Evolutionary conservation across 2,888 invertebrate species (phyloP).

Genomic region (Hemithea aestivaria): DNA sequence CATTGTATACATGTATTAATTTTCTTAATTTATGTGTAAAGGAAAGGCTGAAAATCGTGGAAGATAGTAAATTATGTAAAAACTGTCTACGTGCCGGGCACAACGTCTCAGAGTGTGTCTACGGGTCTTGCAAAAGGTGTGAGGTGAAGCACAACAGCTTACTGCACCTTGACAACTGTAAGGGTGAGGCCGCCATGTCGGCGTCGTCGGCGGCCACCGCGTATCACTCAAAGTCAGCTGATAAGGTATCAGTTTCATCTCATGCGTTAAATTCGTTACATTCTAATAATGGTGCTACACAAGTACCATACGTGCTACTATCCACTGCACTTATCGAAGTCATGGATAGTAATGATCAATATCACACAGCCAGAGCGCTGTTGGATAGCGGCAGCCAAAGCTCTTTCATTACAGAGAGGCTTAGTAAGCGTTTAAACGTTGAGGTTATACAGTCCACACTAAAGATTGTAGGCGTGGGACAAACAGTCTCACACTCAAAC

Average conservation of each 20-base stretch:
- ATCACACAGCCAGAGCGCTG: background rate
- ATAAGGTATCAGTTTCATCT: no score
- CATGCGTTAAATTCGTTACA: background rate
- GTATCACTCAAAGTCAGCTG: no score
- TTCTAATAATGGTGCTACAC: background rate
- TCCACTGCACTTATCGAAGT: conserved; percentile 4
- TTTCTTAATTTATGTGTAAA: conserved; percentile 8
- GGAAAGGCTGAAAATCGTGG: conserved; percentile 2
- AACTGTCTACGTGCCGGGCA: conserved; percentile 13
- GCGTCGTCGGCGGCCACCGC: no score
- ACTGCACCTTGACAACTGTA: conserved; percentile 1
- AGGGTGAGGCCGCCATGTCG: no score
- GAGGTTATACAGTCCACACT: conserved; percentile 25
- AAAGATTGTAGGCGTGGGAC: conserved; percentile 21
- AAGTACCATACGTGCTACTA: conserved; percentile 2
- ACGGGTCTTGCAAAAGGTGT: conserved; percentile 11
- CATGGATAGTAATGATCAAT: conserved; percentile 1
- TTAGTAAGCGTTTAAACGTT: background rate
- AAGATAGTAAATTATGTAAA: conserved; percentile 6
- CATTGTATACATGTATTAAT: conserved; percentile 8
- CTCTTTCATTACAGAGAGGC: conserved; percentile 21
- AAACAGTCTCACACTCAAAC: conserved; percentile 18
- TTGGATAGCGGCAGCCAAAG: conserved; percentile 20
- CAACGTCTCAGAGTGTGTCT: background rate
- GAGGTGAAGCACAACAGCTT: conserved; percentile 12